Evolutionary conservation across 2,888 invertebrate genomes (phyloP).

Genomic region (Plebejus anna): DNA sequence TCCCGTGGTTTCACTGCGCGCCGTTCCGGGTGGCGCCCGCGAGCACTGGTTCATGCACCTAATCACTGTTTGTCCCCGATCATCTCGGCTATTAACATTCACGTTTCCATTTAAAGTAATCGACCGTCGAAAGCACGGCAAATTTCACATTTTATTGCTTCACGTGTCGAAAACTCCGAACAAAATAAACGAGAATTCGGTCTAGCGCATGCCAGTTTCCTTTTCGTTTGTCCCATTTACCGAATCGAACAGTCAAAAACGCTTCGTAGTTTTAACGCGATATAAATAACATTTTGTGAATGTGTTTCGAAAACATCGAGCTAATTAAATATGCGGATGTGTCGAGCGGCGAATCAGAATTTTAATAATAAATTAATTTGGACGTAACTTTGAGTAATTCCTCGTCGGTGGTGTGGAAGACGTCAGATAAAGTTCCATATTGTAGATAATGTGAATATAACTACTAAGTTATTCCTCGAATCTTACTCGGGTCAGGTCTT

Average conservation of each 20-base stretch:
- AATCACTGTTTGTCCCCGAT: slow-evolving; percentile 57
- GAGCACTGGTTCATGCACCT: slow-evolving; percentile 61
- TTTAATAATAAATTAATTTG: slow-evolving; percentile 37
- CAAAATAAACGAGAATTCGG: neutral
- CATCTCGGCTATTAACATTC: slow-evolving; percentile 50
- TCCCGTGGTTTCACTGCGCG: slow-evolving; percentile 75
- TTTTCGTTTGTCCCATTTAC: slow-evolving; percentile 41
- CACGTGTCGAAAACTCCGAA: neutral
- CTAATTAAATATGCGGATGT: slow-evolving; percentile 16
- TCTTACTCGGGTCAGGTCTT: slow-evolving; percentile 55
- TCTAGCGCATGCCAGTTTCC: slow-evolving; percentile 17
- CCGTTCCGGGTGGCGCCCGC: slow-evolving; percentile 76
- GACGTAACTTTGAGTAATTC: slow-evolving; percentile 27
- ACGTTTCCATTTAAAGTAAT: slow-evolving; percentile 34
- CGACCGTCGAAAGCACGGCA: slow-evolving; percentile 27
- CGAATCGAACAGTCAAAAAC: neutral
- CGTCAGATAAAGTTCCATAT: slow-evolving; percentile 75
- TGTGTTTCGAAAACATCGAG: slow-evolving; percentile 14
- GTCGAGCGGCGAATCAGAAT: slow-evolving; percentile 56
- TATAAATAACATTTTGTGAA: slow-evolving; percentile 13
- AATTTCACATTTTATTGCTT: slow-evolving; percentile 12
- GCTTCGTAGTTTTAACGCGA: neutral
- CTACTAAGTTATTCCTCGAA: slow-evolving; percentile 70
- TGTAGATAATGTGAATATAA: slow-evolving; percentile 80
- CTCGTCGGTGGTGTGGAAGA: slow-evolving; percentile 36